Evolutionary conservation across 2,113 vertebrate genomes (phyloP).

Genomic region (Setophaga petechia): DNA sequence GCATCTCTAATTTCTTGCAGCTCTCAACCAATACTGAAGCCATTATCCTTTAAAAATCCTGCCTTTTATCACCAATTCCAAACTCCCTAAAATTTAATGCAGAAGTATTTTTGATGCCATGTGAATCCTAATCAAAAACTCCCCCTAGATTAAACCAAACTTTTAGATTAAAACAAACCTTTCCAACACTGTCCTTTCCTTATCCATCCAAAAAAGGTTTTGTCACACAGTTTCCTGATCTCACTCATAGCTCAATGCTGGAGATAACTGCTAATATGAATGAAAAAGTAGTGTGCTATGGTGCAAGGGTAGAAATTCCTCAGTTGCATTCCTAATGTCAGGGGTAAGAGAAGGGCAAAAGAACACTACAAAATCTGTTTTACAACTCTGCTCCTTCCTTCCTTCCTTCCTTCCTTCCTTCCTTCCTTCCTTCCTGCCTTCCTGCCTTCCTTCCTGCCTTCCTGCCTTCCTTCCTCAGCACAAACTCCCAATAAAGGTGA

Average conservation of each 20-base stretch:
- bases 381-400: not conserved
- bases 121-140: not conserved
- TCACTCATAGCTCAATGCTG: not conserved
- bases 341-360: not conserved
- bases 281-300: not conserved
- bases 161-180: not conserved
- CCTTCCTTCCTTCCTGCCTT: not conserved
- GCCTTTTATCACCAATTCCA: not conserved
- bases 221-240: not conserved
- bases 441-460: not conserved
- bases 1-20: not conserved
- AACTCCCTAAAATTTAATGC: not conserved
- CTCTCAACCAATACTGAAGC: not conserved
- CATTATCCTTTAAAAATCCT: not conserved
- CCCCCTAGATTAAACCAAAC: not conserved
- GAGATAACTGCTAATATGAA: not conserved
- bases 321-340: not conserved
- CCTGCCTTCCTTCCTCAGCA: not conserved
- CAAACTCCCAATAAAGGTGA: not conserved
- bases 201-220: not conserved
- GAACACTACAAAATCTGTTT: not conserved
- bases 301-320: not conserved
- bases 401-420: not conserved
- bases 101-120: not conserved
- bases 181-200: not conserved